These are phyloP conservation scores for Euura saliciscinereae DNA, from an alignment of 1,140 invertebrate species.

Conservation along the genomic window DNA sequence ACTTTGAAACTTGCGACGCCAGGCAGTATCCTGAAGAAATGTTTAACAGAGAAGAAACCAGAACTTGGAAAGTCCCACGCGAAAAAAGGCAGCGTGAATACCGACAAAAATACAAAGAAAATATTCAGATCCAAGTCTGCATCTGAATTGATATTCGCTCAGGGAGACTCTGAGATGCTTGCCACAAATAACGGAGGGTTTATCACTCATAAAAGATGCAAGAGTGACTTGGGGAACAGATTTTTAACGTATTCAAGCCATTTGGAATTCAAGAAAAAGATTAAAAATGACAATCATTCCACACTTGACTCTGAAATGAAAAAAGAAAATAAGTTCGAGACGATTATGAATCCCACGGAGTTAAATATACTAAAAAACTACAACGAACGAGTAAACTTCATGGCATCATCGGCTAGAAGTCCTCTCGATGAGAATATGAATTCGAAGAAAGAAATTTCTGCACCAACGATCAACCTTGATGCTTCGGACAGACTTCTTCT, in stretches of 20 bases:
- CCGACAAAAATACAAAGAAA: neutral
- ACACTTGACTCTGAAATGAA: no score
- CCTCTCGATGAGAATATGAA: neutral
- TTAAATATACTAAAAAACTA: neutral
- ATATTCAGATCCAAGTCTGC: neutral
- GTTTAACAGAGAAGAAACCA: neutral
- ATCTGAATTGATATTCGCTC: neutral
- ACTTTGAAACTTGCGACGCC: neutral
- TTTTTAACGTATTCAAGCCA: neutral
- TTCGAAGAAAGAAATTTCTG: neutral
- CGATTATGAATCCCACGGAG: neutral
- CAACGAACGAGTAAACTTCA: neutral
- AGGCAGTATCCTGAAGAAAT: neutral
- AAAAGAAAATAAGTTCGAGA: neutral
- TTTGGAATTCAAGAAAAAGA: neutral
- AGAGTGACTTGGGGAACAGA: neutral
- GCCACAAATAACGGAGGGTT: neutral
- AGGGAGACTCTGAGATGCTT: neutral
- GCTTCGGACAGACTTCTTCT: neutral
- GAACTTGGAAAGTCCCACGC: neutral
- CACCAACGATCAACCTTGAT: neutral
- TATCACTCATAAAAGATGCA: neutral
- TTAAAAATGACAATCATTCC: no score
- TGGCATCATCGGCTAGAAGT: neutral
- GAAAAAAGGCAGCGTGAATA: neutral